Base-by-base conservation (phyloP, 2,113 vertebrate species). In the Nycticorax nycticorax region DNA sequence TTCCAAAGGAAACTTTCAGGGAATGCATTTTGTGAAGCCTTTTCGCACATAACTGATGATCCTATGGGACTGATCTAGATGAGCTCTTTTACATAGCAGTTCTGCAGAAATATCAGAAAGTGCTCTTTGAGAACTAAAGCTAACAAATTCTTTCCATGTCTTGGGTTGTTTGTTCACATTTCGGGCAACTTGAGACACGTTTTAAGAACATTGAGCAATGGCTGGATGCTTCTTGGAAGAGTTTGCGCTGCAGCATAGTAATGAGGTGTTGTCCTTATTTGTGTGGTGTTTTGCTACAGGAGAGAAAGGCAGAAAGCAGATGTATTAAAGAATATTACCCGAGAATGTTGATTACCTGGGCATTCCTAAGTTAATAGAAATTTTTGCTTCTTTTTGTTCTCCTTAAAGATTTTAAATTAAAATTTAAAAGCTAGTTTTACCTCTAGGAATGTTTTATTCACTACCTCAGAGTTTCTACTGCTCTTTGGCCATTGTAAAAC, bases 11-110 rank as follows among this genome's bases (percentile, higher is more conserved):
- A 12, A 22, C 39, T 81, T 35, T n/a, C 37, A 16, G 52, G 63
- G 30, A 53, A 27, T 14, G 26, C 10, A 3, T 63, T 75, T 59
- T 22, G 56, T 20, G 32, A 50, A 68, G 23, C 28, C n/a, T 55
- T 37, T 27, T 6, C 0, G 1, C 7, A 0, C 37, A 26, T 28
- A 20, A 13, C 23, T 5, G 91, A 16, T 23, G 72, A 43, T 28
- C 72, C 2, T 0, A 9, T 14, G 88, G 59, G 30, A 7, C 2
- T 53, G 66, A 22, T 20, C 59, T 22, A 30, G 17, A 10, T 8
- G 52, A 55, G 68, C 28, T 71, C n/a, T 35, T n/a, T 5, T 3
- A 19, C 26, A 3, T 0, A 9, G 39, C 23, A 41, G 10, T 52
- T 35, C n/a, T 63, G 35, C 86, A 77, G 41, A 45, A 53, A 27